Evolutionary conservation across 2,797 vertebrate genomes (phyloP), one percentile per base, ranked within the genome.

Genomic region (Epinephelus malabaricus): DNA sequence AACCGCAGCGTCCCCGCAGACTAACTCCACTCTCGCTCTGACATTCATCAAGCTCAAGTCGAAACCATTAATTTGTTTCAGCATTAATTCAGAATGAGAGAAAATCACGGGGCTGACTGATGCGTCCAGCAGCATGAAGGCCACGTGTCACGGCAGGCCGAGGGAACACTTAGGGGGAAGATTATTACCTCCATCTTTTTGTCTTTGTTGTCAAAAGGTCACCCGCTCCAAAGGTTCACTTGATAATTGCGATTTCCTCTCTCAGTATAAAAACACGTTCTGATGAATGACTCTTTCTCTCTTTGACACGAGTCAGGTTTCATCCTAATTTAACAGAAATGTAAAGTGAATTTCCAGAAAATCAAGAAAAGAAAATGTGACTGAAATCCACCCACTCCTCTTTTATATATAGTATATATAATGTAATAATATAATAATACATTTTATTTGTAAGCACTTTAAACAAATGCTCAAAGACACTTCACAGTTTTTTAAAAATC

Each of bases 21-120:
- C 69, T 5, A 1, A 23, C 62, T 66, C 63, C 47, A 19, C 27
- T 55, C 69, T 62, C 14, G 3, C 62, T 63, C 53, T 85, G 86
- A 82, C 86, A 81, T 87, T 86, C 89, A 87, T 89, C 86, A 85
- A 78, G 63, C 76, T 85, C 56, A 56, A 79, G 81, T 83, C 71
- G 11, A 69, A 76, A 66, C 71, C 51, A 47, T 76, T 88, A 10
- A 83, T 91, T 86, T 86, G 77, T 63, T 69, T 73, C 71, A 14
- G 53, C 53, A 56, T 91, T 88, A 78, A 83, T 83, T 84, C 79
- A 85, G 61, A 86, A 63, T 18, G 66, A 81, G 85, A 81, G 75
- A 76, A 73, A 71, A 72, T 87, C 51, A 65, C 74, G 60, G 69
- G 62, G 49, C 19, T 45, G 78, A 81, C 69, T 46, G 80, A 88